phyloP scores from a whole-genome alignment of 2,797 vertebrate genomes.

The Lepidocolaptes lacrymiger region DNA sequence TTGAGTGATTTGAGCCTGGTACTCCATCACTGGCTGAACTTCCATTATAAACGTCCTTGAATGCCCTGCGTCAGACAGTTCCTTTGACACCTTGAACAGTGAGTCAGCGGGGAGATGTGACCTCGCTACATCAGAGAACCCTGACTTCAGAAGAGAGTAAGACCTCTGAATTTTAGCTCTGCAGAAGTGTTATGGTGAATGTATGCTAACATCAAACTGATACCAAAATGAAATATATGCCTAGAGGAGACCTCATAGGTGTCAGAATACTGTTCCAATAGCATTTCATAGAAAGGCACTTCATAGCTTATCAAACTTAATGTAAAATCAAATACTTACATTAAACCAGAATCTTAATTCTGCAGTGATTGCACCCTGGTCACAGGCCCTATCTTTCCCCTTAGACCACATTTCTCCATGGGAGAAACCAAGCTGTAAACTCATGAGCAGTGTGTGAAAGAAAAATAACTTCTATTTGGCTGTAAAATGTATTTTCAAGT shows the following conservation, averaged over 20 bases:
- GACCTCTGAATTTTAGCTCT: not conserved
- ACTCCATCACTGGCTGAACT: not conserved
- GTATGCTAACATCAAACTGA: not conserved
- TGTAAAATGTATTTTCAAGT: not conserved
- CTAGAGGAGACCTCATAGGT: not conserved
- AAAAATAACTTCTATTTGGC: not conserved
- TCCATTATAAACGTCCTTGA: not conserved
- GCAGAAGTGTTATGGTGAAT: not conserved
- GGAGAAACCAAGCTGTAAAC: not conserved
- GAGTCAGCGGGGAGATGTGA: not conserved
- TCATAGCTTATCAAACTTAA: not conserved
- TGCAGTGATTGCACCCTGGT: not conserved
- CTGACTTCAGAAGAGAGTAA: not conserved
- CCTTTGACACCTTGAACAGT: not conserved
- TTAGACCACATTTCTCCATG: not conserved
- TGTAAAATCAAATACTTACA: not conserved
- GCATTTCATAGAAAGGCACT: not conserved
- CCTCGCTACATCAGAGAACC: not conserved
- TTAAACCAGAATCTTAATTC: not conserved
- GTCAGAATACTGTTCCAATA: not conserved
- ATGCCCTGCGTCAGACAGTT: not conserved
- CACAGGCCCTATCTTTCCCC: not conserved
- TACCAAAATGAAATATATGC: not conserved
- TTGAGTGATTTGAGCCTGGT: not conserved
- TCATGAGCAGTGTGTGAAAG: not conserved